Conservation (phyloP, 2,113 vertebrate species). For the Erythrocercus mccallii region DNA sequence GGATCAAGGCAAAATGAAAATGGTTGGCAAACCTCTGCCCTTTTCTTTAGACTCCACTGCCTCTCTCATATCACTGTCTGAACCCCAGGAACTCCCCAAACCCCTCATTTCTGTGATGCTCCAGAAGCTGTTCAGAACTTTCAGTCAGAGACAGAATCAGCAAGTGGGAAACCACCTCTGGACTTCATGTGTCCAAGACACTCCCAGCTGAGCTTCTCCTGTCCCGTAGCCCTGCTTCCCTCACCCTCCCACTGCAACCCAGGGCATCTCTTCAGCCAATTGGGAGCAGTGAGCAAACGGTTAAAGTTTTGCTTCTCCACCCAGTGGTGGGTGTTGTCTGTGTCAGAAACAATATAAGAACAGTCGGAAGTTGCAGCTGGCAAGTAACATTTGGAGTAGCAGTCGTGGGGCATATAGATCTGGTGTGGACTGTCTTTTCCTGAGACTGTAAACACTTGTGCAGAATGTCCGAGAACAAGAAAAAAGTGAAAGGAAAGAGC, state of each 20-base stretch:
- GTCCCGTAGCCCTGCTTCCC: neutral
- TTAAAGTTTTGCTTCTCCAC: constrained; percentile 68
- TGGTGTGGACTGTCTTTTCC: constrained; percentile 57
- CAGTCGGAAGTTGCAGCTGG: constrained; percentile 68
- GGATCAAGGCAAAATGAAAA: neutral
- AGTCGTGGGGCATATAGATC: constrained; percentile 59
- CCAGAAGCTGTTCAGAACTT: neutral
- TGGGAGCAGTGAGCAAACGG: constrained; percentile 60
- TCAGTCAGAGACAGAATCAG: neutral
- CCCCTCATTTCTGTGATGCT: neutral
- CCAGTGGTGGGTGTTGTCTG: constrained; percentile 71
- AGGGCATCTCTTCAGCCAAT: constrained; percentile 32
- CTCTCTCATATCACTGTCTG: neutral
- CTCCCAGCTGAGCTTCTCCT: neutral
- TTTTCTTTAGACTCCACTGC: neutral
- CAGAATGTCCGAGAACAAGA: constrained; percentile 77
- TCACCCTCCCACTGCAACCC: neutral
- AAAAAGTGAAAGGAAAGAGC: constrained; percentile 74
- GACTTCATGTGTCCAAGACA: neutral
- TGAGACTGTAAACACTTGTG: constrained; percentile 58
- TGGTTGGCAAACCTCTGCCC: neutral
- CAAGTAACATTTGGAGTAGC: constrained; percentile 61
- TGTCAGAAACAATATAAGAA: constrained; percentile 72
- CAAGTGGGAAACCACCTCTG: neutral
- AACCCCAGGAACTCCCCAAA: neutral